Percentiles rank a stretch among this genome's conserved stretches.
Evolutionary conservation across 2,113 vertebrate genomes (phyloP).

Genomic region (Rattus rattus): DNA sequence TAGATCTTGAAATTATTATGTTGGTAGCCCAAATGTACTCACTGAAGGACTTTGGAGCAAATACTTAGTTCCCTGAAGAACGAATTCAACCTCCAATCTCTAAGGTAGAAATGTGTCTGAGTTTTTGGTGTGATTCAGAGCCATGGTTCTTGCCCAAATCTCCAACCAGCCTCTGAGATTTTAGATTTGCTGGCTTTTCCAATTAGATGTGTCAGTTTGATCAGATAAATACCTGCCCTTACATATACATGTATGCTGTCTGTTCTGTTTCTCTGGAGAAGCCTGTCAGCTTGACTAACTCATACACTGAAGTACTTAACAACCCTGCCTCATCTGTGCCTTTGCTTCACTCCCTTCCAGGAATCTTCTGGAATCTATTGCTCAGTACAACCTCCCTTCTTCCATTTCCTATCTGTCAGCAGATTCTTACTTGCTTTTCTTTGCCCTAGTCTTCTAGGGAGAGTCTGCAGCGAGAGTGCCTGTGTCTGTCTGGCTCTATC

Average conservation of each 20-base stretch:
- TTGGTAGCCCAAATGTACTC: background rate
- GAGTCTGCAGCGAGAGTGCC: background rate
- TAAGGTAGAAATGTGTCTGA: background rate
- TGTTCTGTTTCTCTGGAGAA: background rate
- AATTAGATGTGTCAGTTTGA: background rate
- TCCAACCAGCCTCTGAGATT: background rate
- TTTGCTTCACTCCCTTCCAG: background rate
- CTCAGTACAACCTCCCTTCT: background rate
- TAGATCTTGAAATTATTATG: background rate
- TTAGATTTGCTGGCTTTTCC: background rate
- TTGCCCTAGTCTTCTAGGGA: background rate
- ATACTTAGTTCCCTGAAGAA: background rate
- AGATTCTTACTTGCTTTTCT: background rate
- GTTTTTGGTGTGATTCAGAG: background rate
- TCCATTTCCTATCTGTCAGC: background rate
- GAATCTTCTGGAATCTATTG: background rate
- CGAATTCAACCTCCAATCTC: background rate
- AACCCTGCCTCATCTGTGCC: background rate
- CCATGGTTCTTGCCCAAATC: background rate
- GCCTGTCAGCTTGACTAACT: background rate
- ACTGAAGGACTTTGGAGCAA: background rate
- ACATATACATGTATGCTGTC: rapidly evolving
- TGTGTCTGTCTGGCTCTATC: background rate
- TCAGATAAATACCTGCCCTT: background rate
- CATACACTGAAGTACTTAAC: background rate